Percentiles rank a stretch among this genome's conserved stretches.
Conservation (phyloP, 2,113 vertebrate genomes). For the Muntiacus muntjak region DNA sequence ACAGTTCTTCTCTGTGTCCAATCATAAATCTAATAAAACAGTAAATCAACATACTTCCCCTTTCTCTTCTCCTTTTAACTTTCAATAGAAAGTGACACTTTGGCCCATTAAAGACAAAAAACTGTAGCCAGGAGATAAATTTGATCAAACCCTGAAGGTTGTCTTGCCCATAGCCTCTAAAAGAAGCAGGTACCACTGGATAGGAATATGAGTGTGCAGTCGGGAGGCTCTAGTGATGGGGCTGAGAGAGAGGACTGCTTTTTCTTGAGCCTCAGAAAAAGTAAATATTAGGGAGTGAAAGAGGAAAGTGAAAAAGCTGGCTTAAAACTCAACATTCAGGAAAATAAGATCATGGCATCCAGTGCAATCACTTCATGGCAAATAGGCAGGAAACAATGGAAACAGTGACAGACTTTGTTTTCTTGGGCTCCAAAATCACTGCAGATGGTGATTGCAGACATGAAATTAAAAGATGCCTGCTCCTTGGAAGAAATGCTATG, state of each 20-base stretch:
- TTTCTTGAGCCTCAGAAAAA: neutral
- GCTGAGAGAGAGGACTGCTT: neutral
- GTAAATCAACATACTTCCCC: neutral
- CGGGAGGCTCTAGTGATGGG: neutral
- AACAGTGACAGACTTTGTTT: neutral
- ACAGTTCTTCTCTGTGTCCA: neutral
- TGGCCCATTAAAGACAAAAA: slow-evolving; percentile 45
- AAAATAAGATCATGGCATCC: neutral
- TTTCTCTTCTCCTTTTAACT: neutral
- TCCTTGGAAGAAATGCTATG: neutral
- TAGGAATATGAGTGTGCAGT: neutral
- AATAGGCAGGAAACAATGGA: neutral
- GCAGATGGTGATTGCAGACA: neutral
- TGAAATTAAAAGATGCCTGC: neutral
- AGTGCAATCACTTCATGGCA: neutral
- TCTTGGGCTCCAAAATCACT: neutral
- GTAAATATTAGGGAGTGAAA: neutral
- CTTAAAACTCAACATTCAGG: neutral
- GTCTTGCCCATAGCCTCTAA: neutral
- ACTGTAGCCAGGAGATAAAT: neutral
- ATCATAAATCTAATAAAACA: slow-evolving; percentile 45
- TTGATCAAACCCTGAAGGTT: neutral
- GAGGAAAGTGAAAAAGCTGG: neutral
- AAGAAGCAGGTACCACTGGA: neutral
- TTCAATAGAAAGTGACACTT: slow-evolving; percentile 35